These are phyloP conservation scores for Chaitophorus viminalis DNA, from an alignment of 2,888 invertebrate species.

Conservation along the genomic window DNA sequence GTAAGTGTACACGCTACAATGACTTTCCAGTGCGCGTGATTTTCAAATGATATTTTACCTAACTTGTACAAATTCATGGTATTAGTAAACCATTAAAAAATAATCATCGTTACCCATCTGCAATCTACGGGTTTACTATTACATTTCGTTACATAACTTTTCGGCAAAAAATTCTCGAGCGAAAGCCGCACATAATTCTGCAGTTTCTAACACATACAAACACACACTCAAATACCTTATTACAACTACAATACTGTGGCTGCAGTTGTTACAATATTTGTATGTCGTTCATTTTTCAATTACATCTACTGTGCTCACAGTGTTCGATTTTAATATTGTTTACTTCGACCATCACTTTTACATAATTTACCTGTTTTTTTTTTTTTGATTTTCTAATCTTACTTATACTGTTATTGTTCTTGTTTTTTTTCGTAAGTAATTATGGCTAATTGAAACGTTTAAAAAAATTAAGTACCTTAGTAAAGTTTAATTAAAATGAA, in stretches of 20 bases:
- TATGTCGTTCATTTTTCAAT: too few relatives aligned
- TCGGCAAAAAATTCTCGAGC: slow-evolving; percentile 18
- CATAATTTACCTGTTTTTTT: background rate
- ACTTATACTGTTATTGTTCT: background rate
- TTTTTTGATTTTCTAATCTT: background rate
- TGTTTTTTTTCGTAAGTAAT: background rate
- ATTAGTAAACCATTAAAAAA: background rate
- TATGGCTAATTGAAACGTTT: background rate
- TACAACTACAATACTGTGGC: background rate
- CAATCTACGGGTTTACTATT: background rate
- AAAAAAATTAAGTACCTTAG: background rate
- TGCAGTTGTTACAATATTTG: background rate
- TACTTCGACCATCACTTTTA: too few relatives aligned
- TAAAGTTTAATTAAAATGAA: background rate
- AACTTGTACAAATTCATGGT: background rate
- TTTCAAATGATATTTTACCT: background rate
- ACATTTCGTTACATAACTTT: background rate
- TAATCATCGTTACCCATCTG: background rate
- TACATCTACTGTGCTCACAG: too few relatives aligned
- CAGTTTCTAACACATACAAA: background rate
- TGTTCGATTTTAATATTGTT: too few relatives aligned
- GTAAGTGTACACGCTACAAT: background rate
- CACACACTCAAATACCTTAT: too few relatives aligned
- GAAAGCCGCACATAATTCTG: background rate
- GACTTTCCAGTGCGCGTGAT: slow-evolving; percentile 22